These are phyloP conservation scores for Hypocryptadius cinnamomeus DNA, from an alignment of 2,113 vertebrate genomes.

Conservation along the genomic window DNA sequence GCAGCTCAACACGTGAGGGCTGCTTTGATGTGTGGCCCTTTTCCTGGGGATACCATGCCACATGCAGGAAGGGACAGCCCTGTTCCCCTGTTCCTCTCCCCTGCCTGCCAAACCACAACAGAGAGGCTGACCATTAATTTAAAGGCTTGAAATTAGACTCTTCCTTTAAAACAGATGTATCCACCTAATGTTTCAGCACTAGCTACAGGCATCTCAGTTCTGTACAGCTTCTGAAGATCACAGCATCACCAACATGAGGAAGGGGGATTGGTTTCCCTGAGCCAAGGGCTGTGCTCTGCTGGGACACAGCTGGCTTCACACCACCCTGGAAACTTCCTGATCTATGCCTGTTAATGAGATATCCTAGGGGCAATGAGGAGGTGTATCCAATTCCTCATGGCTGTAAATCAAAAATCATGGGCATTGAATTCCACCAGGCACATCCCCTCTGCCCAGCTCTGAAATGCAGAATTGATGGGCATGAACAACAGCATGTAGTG, in stretches of 20 bases:
- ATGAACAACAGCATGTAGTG: neutral
- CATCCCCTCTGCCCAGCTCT: neutral
- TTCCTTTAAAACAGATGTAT: neutral
- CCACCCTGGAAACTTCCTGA: neutral
- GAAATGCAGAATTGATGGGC: neutral
- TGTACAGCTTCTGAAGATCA: neutral
- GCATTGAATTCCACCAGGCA: neutral
- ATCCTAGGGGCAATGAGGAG: accelerated
- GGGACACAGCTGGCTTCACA: neutral
- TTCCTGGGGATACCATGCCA: neutral
- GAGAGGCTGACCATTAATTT: neutral
- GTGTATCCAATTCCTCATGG: neutral
- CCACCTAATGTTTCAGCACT: neutral
- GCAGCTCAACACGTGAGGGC: neutral
- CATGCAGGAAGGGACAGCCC: neutral
- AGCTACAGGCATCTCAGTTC: neutral
- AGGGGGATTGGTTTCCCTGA: neutral
- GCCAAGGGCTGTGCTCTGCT: neutral
- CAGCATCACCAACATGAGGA: accelerated
- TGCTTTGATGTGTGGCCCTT: neutral
- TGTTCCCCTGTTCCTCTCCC: neutral
- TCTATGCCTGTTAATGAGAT: neutral
- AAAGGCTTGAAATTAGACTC: neutral
- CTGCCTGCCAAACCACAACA: slow-evolving; percentile 1
- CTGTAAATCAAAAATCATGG: neutral